These are phyloP conservation scores for Talpa occidentalis DNA, from an alignment of 2,113 vertebrate species.

Conservation along the genomic window DNA sequence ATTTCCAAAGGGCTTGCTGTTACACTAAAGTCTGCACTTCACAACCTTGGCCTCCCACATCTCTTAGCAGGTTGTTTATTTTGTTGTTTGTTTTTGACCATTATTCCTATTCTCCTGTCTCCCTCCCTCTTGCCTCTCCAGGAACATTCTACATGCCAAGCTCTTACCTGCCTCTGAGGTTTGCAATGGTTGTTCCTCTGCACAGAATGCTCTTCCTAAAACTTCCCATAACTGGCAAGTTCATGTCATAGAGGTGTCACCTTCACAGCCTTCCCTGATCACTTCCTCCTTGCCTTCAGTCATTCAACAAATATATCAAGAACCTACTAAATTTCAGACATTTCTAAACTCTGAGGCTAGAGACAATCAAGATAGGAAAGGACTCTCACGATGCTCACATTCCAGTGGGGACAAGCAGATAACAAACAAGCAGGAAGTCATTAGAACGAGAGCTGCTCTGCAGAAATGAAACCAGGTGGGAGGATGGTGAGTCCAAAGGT, in stretches of 20 bases:
- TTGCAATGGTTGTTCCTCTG: not conserved
- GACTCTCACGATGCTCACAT: not conserved
- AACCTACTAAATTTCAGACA: not conserved
- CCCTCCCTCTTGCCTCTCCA: fast-evolving
- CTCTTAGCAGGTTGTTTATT: too few relatives aligned
- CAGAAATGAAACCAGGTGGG: not conserved
- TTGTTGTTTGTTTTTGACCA: too few relatives aligned
- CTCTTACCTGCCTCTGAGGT: not conserved
- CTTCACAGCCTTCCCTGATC: not conserved
- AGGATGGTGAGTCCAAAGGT: too few relatives aligned
- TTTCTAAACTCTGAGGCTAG: not conserved
- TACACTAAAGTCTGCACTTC: not conserved
- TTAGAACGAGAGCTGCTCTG: not conserved
- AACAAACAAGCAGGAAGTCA: too few relatives aligned
- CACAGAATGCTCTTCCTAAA: not conserved
- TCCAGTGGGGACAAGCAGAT: fast-evolving
- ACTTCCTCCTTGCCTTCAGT: not conserved
- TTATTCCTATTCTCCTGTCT: fast-evolving
- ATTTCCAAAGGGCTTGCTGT: not conserved
- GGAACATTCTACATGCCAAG: not conserved
- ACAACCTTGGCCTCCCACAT: not conserved
- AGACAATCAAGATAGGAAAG: not conserved
- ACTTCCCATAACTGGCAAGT: not conserved
- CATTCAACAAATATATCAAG: not conserved
- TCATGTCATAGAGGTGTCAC: not conserved